Evolutionary conservation across 2,888 invertebrate species (phyloP).

Genomic region (Drosophila flavopinicola): DNA sequence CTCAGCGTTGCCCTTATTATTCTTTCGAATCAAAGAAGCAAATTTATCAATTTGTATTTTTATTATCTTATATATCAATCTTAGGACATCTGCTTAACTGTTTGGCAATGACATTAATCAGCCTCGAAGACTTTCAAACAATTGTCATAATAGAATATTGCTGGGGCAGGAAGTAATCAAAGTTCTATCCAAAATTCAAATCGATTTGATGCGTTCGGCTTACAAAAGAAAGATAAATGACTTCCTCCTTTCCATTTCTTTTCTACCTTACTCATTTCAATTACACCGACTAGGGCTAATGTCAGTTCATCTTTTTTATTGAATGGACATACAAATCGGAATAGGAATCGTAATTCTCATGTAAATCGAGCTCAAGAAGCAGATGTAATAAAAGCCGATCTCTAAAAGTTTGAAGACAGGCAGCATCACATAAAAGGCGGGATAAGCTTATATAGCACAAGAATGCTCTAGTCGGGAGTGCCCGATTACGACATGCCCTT

Average conservation of each 20-base stretch:
- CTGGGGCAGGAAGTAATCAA: slow-evolving; percentile 7
- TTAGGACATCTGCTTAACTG: not conserved
- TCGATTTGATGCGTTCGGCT: slow-evolving; percentile 43
- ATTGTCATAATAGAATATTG: slow-evolving; percentile 26
- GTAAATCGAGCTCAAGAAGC: slow-evolving; percentile 17
- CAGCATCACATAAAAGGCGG: slow-evolving; percentile 44
- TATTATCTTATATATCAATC: no score
- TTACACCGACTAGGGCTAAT: slow-evolving; percentile 31
- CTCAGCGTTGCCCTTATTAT: no score
- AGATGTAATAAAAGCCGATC: slow-evolving; percentile 49
- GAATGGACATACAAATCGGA: slow-evolving; percentile 29
- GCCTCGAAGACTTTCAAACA: slow-evolving; percentile 55
- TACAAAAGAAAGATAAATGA: slow-evolving; percentile 61
- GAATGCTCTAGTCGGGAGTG: no score
- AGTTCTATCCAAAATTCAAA: slow-evolving; percentile 47
- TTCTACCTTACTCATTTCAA: slow-evolving; percentile 1
- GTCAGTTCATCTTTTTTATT: slow-evolving; percentile 45
- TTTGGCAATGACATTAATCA: slow-evolving; percentile 48
- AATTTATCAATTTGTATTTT: not conserved
- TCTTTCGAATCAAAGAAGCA: not conserved
- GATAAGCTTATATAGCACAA: slow-evolving; percentile 53
- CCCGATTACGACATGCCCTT: no score
- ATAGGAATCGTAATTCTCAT: not conserved
- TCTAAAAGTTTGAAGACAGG: slow-evolving; percentile 44
- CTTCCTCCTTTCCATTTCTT: slow-evolving; percentile 57